Evolutionary conservation across 2,888 invertebrate genomes (phyloP), one percentile per base, ranked within the genome.

Genomic region (Platycheirus albimanus): DNA sequence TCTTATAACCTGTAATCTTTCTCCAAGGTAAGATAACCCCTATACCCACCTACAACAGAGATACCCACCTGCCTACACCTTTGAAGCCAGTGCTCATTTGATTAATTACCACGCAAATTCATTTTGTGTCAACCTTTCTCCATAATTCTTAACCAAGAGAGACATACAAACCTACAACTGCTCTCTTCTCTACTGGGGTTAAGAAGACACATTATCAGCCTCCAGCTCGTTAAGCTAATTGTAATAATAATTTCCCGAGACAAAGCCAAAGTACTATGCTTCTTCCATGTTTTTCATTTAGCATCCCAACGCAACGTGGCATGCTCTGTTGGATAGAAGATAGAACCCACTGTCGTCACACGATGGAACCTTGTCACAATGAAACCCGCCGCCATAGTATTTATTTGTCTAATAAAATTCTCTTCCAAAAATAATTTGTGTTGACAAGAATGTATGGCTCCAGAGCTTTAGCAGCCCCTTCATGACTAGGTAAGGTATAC

Each of bases 391-490:
- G 10, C 10, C 6, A 10, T 36, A 72, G 85, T 76, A 85, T 80
- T 84, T 86, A 86, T 85, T 85, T 85, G 85, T 86, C 85, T 86
- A 85, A 86, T 86, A 86, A 85, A 85, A 86, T 76, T 85, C 76
- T 71, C 47, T 64, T 85, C 61, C 56, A 36, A 75, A 85, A 83
- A 79, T 86, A 86, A 86, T 85, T 86, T 79, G 85, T 85, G 85
- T 85, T 86, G 86, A 86, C 86, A 86, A 84, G 85, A 84, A 83
- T 83, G 69, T 83, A 83, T 74, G 78, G 72, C 51, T 76, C 15
- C 13, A 24, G 28, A 51, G 17, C 66, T 30, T 43, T 19, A 15
- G 36, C 15, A 15, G 11, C 49, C 41, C 24, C 20, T 49, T 47
- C 64, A 76, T 15, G 66, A 52, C 58, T 58, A 13, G 51, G 58